Base-by-base conservation (phyloP, 2,113 vertebrate genomes). In the Tretioscincus oriximinensis region DNA sequence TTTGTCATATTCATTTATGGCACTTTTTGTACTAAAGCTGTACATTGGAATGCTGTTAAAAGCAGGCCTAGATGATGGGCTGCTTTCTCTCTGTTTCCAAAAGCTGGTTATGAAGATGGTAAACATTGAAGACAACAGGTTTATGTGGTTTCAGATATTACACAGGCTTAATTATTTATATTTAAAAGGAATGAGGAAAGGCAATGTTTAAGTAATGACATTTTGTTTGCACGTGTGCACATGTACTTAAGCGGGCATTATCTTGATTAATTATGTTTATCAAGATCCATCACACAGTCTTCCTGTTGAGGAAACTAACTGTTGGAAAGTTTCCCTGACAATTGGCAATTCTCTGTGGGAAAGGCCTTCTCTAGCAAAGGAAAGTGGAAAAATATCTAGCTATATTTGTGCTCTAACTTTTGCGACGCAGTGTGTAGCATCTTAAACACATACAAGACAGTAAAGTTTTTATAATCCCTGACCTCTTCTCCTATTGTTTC, bases 341-440 rank as follows among this genome's bases (percentile, higher is more conserved):
- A 35, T 86, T 93, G 93, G 93, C 93, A 90, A n/a, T 89, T 90
- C 81, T 85, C 6, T 61, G 7, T 88, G 92, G 94, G 94, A 95
- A 94, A 90, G 35, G 35, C 35, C 35, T 41, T 41, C 35, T 28
- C 67, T 82, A 85, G 76, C 85, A 81, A 81, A 84, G 87, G 64
- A 70, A 85, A 72, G 64, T 91, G 91, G 95, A 92, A 94, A 67
- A 93, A 82, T 86, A 65, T 78, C 84, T 87, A 81, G 78, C 79
- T 86, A 60, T 71, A 47, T 75, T 84, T 78, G 54, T 88, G 0
- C 4, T 68, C 69, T 90, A 51, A 85, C 85, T 84, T 28, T 82
- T 89, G 72, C 89, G 87, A 87, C 78, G n/a, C 51, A 63, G 20
- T 24, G 2, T 61, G 70, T 35, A 78, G 24, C 65, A 11, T 85